Conservation (phyloP, 1,140 invertebrate species). For the Lasaia peninsularis region DNA sequence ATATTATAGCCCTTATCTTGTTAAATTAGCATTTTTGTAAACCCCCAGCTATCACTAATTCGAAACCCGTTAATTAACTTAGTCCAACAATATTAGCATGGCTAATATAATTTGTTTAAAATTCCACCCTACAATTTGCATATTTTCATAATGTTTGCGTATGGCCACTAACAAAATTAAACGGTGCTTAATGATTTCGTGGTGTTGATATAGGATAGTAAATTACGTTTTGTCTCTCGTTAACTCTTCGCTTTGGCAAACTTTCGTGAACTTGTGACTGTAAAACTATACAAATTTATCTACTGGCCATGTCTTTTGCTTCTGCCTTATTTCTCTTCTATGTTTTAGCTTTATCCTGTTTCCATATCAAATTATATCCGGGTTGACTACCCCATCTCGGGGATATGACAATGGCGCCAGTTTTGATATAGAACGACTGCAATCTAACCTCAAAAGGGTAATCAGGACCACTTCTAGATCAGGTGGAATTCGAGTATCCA, state of each 20-base stretch:
- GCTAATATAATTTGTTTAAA: constrained; percentile 10
- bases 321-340: no score
- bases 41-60: background rate
- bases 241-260: background rate
- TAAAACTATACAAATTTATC: background rate
- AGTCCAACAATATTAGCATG: constrained; percentile 5
- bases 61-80: constrained; percentile 5
- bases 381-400: no score
- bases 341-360: no score
- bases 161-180: constrained; percentile 5
- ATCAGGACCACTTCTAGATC: no score
- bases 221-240: background rate
- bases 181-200: constrained; percentile 7
- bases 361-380: no score
- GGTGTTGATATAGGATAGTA: constrained; percentile 5
- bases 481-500: no score
- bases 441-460: no score
- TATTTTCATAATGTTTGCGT: constrained; percentile 12
- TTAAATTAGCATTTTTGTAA: no score
- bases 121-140: constrained; percentile 8
- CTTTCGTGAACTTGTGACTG: background rate
- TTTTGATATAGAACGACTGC: no score
- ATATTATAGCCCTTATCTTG: no score
- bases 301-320: no score
- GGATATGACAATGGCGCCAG: no score